Base-by-base conservation (phyloP, 1,140 invertebrate genomes). In the Pectinophora gossypiella region DNA sequence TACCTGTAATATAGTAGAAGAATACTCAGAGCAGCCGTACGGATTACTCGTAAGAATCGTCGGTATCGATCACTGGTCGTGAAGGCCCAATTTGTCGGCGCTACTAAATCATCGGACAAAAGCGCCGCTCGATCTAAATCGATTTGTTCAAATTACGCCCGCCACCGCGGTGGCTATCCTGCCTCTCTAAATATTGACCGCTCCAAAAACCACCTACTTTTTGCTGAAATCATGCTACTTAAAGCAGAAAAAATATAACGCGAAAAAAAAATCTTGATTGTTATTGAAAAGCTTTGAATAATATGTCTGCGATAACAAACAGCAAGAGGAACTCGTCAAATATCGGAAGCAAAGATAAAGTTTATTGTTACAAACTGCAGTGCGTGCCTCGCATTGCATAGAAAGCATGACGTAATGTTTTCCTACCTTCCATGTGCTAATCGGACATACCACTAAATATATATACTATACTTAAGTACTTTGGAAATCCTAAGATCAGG, bases 91-190 rank as follows among this genome's bases (percentile, higher is more conserved):
- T 79, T 83, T 83, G 71, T 74, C 59, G 69, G 65, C 62, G 61
- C 62, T 76, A 76, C 78, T 85, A 85, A 83, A 83, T 85, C 78
- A 85, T 76, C 65, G 58, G 51, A 72, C 74, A 81, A 85, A 85
- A 79, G 77, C 67, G 67, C 79, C 79, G 79, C 72, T 48, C 70
- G 74, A 64, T 81, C 76, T 75, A 73, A 80, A 82, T 78, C 79
- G 77, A 83, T 78, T 74, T 80, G 73, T 83, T 65, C 74, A 76
- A 85, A 85, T 83, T 85, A 82, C 70, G 60, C 70, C 50, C 27
- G 50, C 48, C 49, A 48, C 55, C 53, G 44, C 48, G 50, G 58
- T 60, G 53, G 50, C 51, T 56, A 20, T 18, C 13, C 32, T 12
- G 19, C 54, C 56, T 68, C 56, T 69, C 64, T 68, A 72, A 72